phyloP scores from a whole-genome alignment of 2,888 invertebrate genomes.

The Luffia ferchaultella region DNA sequence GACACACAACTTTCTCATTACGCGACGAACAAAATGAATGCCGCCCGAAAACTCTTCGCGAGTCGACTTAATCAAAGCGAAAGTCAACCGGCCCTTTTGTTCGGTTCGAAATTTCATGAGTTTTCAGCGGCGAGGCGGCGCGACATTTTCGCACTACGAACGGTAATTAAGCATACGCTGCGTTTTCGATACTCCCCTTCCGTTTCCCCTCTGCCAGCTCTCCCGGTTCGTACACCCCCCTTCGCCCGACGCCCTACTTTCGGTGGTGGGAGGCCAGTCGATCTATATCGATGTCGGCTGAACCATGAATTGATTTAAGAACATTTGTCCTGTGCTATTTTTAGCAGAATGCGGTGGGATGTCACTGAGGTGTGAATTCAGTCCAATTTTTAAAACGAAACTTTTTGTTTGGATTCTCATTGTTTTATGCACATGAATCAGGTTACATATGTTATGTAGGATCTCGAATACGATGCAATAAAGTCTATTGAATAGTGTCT shows the following conservation, averaged over 20 bases:
- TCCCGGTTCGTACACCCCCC: neutral
- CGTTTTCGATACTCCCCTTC: constrained; percentile 1
- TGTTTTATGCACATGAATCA: neutral
- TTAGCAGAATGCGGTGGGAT: neutral
- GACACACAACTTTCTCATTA: neutral
- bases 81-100: neutral
- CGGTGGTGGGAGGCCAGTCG: neutral
- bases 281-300: neutral
- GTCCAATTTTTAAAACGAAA: too few relatives aligned
- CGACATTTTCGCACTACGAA: neutral
- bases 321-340: neutral
- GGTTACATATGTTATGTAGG: neutral
- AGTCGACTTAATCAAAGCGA: neutral
- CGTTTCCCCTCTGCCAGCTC: neutral
- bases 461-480: neutral
- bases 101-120: neutral
- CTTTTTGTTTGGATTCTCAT: too few relatives aligned
- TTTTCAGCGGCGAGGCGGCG: constrained; percentile 38
- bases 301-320: neutral
- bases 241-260: neutral
- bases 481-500: too few relatives aligned
- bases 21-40: neutral
- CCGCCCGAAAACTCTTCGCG: neutral
- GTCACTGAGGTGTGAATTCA: too few relatives aligned
- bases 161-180: constrained; percentile 1